Base-by-base conservation (phyloP, 2,113 vertebrate species). In the Pelmatolapia mariae region DNA sequence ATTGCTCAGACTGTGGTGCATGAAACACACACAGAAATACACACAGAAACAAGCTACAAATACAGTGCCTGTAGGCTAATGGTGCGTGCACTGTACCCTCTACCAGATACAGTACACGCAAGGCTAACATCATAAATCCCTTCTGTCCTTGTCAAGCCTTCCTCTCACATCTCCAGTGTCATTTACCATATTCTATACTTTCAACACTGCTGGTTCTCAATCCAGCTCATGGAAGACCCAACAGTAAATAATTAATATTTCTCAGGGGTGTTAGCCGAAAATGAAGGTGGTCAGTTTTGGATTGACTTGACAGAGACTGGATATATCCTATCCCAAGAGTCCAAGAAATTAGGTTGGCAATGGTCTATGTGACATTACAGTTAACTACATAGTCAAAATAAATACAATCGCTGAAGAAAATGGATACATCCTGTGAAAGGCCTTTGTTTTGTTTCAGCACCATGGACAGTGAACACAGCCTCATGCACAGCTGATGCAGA, bases 391-490 rank as follows among this genome's bases (percentile, higher is more conserved):
- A 24, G 33, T 9, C 59, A 50, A 31, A 84, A n/a, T 59, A 29
- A 43, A 18, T 43, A 80, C 43, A 78, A 31, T 78, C 10, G 3
- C 15, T 78, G 18, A 78, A 33, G 26, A 47, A 8, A 52, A 22
- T 79, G 13, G 9, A 53, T 54, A 43, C 24, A 29, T 73, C 68
- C 40, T 22, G 5, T 22, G 22, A 83, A 43, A 61, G 66, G 22
- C 29, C 26, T 53, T n/a, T 29, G 12, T 22, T 54, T 82, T 47
- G n/a, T 89, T 91, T 94, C 94, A 96, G 95, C 81, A 96, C 91
- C 90, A 89, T 19, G 92, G 96, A 95, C 91, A 96, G 94, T 26
- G n/a, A 76, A 26, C 53, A 84, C 50, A 43, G 18, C 9, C 47
- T 24, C n/a, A 4, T 8, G 8, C 52, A 38, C 61, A 57, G 36